Evolutionary conservation across 2,888 invertebrate genomes (phyloP), one percentile per base, ranked within the genome.

Genomic region (Meliscaeva auricollis): DNA sequence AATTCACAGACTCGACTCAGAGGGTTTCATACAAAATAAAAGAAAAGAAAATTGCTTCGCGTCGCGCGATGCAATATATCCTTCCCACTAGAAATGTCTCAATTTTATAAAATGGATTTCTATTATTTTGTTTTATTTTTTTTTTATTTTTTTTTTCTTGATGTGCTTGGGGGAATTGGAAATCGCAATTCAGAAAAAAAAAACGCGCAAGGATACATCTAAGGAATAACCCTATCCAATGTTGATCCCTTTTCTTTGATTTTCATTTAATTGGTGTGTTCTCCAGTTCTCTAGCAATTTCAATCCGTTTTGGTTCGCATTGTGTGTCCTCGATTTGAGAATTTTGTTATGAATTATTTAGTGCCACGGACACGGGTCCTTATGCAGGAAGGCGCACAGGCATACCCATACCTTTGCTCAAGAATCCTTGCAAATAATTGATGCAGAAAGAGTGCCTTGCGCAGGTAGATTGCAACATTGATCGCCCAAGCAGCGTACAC

Each of bases 381-480:
- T 50, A 13, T n/a, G n/a, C 22, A 20, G 38, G 20, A 30, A 54
- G 60, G 50, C 13, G 6, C 9, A 26, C 15, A 13, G 44, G 3
- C n/a, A 17, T 13, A 26, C 6, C 9, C 20, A 56, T 58, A 56
- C 15, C 48, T 32, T 38, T 9, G 11, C 13, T 13, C 13, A 8
- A 13, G 41, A 80, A 80, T 72, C 76, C 76, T 80, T 80, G 84
- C 80, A 76, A 85, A 85, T 85, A 80, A 80, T 80, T 72, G 76
- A 68, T 76, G 60, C 75, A 62, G 72, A 76, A 73, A 76, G 76
- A 66, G 76, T 68, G n/a, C 54, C 52, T 46, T 52, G 13, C 8
- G 26, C 84, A 85, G 84, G 84, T 85, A 85, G 80, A 80, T 75
- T 68, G 84, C 74, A 79, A 79, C 78, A 83, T 50, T 50, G 83